These are phyloP conservation scores for Drosophila rellima DNA, from an alignment of 2,888 invertebrate genomes.

Conservation along the genomic window DNA sequence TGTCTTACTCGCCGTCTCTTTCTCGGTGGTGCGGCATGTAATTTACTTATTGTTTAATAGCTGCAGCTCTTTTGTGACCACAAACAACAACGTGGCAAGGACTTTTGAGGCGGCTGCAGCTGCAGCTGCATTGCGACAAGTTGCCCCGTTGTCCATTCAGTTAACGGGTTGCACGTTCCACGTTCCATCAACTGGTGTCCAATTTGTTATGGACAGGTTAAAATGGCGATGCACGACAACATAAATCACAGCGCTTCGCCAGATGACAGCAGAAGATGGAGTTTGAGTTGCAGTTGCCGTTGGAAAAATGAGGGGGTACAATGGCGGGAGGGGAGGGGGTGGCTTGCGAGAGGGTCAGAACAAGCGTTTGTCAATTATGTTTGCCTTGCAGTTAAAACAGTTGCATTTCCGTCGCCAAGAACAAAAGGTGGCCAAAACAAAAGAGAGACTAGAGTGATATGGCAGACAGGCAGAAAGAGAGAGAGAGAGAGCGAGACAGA, in stretches of 20 bases:
- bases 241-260: constrained; percentile 60
- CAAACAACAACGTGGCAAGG: constrained; percentile 24
- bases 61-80: constrained; percentile 35
- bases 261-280: constrained; percentile 7
- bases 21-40: background rate
- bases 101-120: constrained; percentile 30
- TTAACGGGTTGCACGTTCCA: constrained; percentile 17
- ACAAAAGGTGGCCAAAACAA: constrained; percentile 37
- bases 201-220: constrained; percentile 76
- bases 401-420: constrained; percentile 58
- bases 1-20: background rate
- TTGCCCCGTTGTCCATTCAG: constrained; percentile 46
- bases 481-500: background rate
- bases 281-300: too few species aligned
- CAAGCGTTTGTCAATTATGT: constrained; percentile 73
- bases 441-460: constrained; percentile 11
- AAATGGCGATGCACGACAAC: constrained; percentile 69
- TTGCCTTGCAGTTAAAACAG: constrained; percentile 68
- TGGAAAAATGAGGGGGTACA: background rate
- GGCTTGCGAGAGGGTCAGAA: constrained; percentile 46
- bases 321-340: background rate
- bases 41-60: constrained; percentile 29
- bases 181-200: constrained; percentile 76
- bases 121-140: constrained; percentile 74
- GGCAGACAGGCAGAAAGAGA: background rate